Conservation (phyloP, 2,888 invertebrate genomes). For the Pogonocherus hispidulus region DNA sequence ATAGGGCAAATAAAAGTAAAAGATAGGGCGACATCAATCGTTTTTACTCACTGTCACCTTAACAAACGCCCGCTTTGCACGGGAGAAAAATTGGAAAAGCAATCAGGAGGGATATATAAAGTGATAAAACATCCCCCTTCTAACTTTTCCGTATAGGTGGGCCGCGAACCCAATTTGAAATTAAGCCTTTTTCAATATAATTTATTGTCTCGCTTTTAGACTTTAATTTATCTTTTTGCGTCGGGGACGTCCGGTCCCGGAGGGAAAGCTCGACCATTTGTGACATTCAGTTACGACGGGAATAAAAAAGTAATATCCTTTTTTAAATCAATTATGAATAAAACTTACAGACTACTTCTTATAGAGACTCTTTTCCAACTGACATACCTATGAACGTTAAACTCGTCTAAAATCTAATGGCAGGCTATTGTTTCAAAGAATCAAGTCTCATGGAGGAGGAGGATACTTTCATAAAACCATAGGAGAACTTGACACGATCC, state of each 20-base stretch:
- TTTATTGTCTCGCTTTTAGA: constrained; percentile 9
- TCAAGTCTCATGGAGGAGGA: too few relatives aligned
- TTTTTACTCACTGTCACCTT: constrained; percentile 25
- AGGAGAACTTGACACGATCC: too few relatives aligned
- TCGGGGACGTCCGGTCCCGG: background rate
- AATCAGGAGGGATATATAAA: constrained; percentile 28
- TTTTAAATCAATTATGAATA: background rate
- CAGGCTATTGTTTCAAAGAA: too few relatives aligned
- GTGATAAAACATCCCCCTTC: constrained; percentile 28
- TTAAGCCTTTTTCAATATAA: constrained; percentile 22
- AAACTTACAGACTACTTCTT: background rate
- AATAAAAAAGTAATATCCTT: background rate
- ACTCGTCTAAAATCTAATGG: too few relatives aligned
- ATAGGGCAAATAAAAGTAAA: constrained; percentile 28
- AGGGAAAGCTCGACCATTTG: background rate
- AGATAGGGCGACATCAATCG: constrained; percentile 24
- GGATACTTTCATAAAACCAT: too few relatives aligned
- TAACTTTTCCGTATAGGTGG: constrained; percentile 19
- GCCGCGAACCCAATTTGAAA: constrained; percentile 5
- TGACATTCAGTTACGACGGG: background rate
- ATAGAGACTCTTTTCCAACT: too few relatives aligned
- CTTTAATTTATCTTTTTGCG: constrained; percentile 10
- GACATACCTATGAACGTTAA: too few relatives aligned
- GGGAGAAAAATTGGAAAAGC: constrained; percentile 31
- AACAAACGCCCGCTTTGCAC: constrained; percentile 23